Evolutionary conservation across 2,113 vertebrate species (phyloP).

Genomic region (Triplophysa rosa): DNA sequence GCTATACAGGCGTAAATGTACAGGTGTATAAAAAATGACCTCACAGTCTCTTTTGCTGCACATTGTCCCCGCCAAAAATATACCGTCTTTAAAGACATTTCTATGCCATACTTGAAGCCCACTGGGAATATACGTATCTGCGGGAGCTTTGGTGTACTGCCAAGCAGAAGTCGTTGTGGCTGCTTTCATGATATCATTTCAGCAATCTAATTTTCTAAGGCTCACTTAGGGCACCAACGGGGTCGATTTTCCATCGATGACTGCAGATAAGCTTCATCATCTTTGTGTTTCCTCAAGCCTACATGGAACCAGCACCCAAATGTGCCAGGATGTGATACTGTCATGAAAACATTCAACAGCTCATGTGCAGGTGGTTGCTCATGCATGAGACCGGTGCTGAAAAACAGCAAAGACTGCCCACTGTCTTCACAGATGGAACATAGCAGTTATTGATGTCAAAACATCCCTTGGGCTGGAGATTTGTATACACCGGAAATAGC

Average conservation of each 20-base stretch:
- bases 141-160: constrained; percentile 43
- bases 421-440: constrained; percentile 21
- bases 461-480: background rate
- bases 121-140: constrained; percentile 49
- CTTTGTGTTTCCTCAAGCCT: constrained; percentile 29
- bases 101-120: constrained; percentile 36
- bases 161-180: constrained; percentile 55
- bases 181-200: constrained; percentile 52
- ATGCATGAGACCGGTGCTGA: background rate
- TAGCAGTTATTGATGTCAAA: constrained; percentile 18
- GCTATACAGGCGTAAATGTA: no score
- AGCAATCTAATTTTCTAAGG: constrained; percentile 61
- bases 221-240: constrained; percentile 62
- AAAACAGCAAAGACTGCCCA: background rate
- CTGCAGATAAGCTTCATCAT: constrained; percentile 5
- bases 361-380: constrained; percentile 15
- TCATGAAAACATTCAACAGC: constrained; percentile 15
- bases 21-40: no score
- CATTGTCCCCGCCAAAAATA: background rate
- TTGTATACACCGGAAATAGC: constrained; percentile 28
- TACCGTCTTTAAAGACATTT: constrained; percentile 21
- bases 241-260: constrained; percentile 64
- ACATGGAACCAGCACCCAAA: background rate
- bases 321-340: constrained; percentile 8
- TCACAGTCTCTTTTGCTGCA: no score